Evolutionary conservation across 2,888 invertebrate species (phyloP).

Genomic region (Tortrix viridana): DNA sequence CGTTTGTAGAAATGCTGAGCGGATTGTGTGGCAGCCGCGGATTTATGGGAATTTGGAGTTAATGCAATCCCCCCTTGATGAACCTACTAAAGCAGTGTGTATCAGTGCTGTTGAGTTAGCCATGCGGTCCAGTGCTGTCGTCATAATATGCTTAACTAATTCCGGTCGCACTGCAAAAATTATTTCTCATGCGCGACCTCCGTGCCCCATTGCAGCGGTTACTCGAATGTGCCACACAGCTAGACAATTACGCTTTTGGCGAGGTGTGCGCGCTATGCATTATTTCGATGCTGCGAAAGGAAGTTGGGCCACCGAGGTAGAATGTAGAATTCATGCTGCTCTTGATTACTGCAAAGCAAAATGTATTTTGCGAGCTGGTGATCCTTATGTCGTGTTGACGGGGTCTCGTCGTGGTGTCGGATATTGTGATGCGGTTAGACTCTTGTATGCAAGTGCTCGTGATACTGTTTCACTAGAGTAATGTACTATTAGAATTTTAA

Average conservation of each 20-base stretch:
- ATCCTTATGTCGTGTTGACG: conserved; percentile 71
- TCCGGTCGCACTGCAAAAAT: conserved; percentile 88
- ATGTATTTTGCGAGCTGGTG: conserved; percentile 67
- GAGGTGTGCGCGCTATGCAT: conserved; percentile 80
- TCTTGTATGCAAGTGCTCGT: conserved; percentile 71
- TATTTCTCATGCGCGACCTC: conserved; percentile 87
- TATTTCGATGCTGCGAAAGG: conserved; percentile 70
- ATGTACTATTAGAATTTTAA: neutral
- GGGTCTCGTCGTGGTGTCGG: conserved; percentile 72
- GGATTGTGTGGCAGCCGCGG: conserved; percentile 91
- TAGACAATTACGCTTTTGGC: conserved; percentile 83
- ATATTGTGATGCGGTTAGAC: conserved; percentile 70
- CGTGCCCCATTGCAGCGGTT: conserved; percentile 90
- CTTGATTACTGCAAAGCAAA: conserved; percentile 78
- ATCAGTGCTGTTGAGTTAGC: conserved; percentile 72
- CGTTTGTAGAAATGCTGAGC: conserved; percentile 94
- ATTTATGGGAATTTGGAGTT: conserved; percentile 89
- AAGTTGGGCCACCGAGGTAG: conserved; percentile 68
- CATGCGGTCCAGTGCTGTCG: conserved; percentile 64
- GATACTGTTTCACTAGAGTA: conserved; percentile 54
- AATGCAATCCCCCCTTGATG: conserved; percentile 83
- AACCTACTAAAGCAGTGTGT: conserved; percentile 81
- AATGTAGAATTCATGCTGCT: conserved; percentile 66
- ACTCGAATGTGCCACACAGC: conserved; percentile 88
- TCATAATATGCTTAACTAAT: conserved; percentile 91